Evolutionary conservation across 2,113 vertebrate genomes (phyloP).

Genomic region (Picathartes gymnocephalus): DNA sequence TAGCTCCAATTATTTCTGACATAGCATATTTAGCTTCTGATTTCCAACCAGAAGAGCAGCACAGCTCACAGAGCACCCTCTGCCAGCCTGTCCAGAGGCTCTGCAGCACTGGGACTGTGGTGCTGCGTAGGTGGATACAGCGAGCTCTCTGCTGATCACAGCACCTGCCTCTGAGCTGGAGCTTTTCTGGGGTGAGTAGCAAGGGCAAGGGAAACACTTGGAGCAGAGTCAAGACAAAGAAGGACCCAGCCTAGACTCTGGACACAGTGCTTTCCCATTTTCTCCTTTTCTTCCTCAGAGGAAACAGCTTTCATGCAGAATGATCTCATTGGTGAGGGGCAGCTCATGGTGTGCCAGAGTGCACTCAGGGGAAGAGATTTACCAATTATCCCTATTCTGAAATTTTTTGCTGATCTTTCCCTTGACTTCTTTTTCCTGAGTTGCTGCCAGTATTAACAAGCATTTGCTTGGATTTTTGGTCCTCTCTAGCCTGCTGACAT

Average conservation of each 20-base stretch:
- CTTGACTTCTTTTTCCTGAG: neutral
- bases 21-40: neutral
- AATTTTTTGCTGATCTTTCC: neutral
- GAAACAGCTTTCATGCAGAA: neutral
- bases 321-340: neutral
- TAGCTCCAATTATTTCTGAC: neutral
- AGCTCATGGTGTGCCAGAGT: neutral
- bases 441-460: neutral
- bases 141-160: accelerated
- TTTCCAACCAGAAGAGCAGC: neutral
- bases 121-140: neutral
- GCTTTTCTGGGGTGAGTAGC: neutral
- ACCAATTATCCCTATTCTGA: neutral
- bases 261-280: neutral
- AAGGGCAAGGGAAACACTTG: neutral
- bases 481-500: neutral
- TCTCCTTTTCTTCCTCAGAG: neutral
- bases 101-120: neutral
- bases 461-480: neutral
- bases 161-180: accelerated
- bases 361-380: neutral
- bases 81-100: neutral
- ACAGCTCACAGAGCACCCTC: neutral
- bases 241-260: neutral
- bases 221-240: neutral